Conservation (phyloP, 2,797 vertebrate genomes). For the Naso thynnoides region DNA sequence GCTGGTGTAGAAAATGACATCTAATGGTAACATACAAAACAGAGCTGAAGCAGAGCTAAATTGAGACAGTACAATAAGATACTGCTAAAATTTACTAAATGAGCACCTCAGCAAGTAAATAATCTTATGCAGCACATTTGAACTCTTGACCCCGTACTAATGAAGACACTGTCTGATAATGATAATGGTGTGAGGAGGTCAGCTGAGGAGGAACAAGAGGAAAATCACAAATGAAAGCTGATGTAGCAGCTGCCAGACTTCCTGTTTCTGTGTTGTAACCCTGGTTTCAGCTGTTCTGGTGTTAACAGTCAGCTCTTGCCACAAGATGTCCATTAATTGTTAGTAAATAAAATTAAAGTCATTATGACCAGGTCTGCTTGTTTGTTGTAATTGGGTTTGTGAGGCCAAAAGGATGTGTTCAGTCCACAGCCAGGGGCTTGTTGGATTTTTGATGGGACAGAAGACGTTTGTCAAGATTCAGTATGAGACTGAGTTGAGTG, state of each 20-base stretch:
- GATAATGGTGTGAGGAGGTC: constrained; percentile 35
- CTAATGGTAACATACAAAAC: constrained; percentile 46
- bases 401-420: constrained; percentile 36
- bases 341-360: constrained; percentile 68
- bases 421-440: neutral
- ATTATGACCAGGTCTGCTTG: constrained; percentile 62
- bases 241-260: constrained; percentile 58
- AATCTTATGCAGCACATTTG: neutral
- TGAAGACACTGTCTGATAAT: constrained; percentile 49
- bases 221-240: constrained; percentile 53
- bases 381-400: constrained; percentile 67
- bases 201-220: constrained; percentile 49
- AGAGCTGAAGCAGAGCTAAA: constrained; percentile 56
- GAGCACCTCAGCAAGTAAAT: constrained; percentile 13
- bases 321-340: constrained; percentile 71
- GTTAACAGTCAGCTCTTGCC: constrained; percentile 67
- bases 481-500: constrained; percentile 1
- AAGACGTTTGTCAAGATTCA: constrained; percentile 8
- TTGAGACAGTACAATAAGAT: constrained; percentile 44
- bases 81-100: constrained; percentile 21
- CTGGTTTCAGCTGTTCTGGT: constrained; percentile 66
- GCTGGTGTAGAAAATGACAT: constrained; percentile 56
- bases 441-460: constrained; percentile 24
- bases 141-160: constrained; percentile 47
- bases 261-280: constrained; percentile 60